Evolutionary conservation across 2,888 invertebrate genomes (phyloP).

Genomic region (Blomia tropicalis): DNA sequence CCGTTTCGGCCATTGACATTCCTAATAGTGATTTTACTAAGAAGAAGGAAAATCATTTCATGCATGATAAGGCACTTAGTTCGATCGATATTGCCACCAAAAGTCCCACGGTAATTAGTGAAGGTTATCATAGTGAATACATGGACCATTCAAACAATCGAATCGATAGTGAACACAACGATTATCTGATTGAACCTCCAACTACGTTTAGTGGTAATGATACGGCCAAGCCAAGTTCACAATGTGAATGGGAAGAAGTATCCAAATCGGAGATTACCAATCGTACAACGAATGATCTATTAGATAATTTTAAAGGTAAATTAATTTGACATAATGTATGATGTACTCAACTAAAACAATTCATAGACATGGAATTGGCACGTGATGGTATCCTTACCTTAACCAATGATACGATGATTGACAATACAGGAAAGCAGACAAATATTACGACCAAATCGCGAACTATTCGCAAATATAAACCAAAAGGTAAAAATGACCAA

Average conservation of each 20-base stretch:
- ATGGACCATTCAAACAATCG: neutral
- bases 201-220: neutral
- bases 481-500: neutral
- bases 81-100: neutral
- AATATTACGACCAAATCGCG: slow-evolving; percentile 22
- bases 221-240: neutral
- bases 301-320: neutral
- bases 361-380: slow-evolving; percentile 20
- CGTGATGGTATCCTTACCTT: slow-evolving; percentile 6
- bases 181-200: slow-evolving; percentile 10
- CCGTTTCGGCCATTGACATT: slow-evolving; percentile 23
- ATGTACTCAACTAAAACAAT: neutral
- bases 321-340: neutral
- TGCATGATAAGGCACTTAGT: neutral
- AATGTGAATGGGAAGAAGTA: slow-evolving; percentile 24
- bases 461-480: slow-evolving; percentile 18
- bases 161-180: neutral
- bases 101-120: slow-evolving; percentile 8
- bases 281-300: slow-evolving; percentile 24
- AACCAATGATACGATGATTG: slow-evolving; percentile 24
- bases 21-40: neutral
- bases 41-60: neutral
- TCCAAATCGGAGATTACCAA: slow-evolving; percentile 25
- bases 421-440: slow-evolving; percentile 18
- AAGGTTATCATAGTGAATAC: slow-evolving; percentile 4